Evolutionary conservation across 2,888 invertebrate genomes (phyloP), one percentile per base, ranked within the genome.

Genomic region (Agrochola circellaris): DNA sequence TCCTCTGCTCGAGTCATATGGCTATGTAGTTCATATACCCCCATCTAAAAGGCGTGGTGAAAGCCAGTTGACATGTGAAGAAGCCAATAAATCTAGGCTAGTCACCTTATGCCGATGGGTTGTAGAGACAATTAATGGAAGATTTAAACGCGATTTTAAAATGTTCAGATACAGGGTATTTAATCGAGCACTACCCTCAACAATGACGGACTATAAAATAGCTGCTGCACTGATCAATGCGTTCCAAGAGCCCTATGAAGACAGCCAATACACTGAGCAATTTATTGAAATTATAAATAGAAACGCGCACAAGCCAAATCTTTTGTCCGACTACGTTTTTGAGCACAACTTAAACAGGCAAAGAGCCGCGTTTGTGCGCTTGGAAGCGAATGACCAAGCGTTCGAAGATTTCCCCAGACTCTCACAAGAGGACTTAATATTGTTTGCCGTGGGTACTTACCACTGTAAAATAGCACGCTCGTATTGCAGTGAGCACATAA

Each of bases 151-250:
- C n/a, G n/a, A n/a, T n/a, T n/a, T n/a, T n/a, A n/a, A n/a, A 17
- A 68, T 68, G 4, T 68, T 68, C 6, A 54, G 67, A 70, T 69
- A 69, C 42, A 58, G 58, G 0, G 69, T 69, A 58, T 69, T 69
- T 58, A 69, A 69, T n/a, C n/a, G n/a, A n/a, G n/a, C n/a, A 69
- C 54, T 54, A n/a, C 54, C 54, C 54, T 42, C 58, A 70, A 62
- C 68, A 58, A 69, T 75, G 23, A 60, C 60, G 15, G 79, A 79
- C 75, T 75, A 71, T 71, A 79, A 75, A 34, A 75, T 79, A 70
- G 73, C 73, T 5, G 77, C 73, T 17, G 78, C 74, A 17, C 42
- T 70, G 20, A 70, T 78, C 61, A 78, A 78, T 56, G 38, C 51
- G n/a, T 61, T 66, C 58, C 70, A 75, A 64, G 75, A 75, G 45